Conservation (phyloP, 2,113 vertebrate species). For the Brachionichthys hirsutus region DNA sequence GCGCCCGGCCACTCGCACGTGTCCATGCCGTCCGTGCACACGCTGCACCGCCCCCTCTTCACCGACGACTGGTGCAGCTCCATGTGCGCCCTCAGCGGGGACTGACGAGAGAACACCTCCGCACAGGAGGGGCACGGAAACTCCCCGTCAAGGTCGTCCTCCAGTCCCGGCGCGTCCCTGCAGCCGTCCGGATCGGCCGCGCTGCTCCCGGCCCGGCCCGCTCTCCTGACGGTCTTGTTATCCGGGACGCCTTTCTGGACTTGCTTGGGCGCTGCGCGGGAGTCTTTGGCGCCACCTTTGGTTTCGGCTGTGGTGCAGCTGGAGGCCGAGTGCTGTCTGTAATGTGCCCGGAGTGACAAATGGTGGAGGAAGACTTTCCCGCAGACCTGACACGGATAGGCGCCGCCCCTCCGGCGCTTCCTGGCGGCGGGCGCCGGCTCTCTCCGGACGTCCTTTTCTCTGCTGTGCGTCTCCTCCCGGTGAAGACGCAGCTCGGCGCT, state of each 20-base stretch:
- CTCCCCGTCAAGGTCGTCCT: slow-evolving; percentile 38
- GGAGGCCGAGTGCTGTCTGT: slow-evolving; percentile 34
- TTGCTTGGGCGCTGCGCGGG: slow-evolving; percentile 16
- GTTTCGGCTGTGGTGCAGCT: not conserved
- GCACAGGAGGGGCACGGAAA: slow-evolving; percentile 76
- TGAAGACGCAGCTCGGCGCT: slow-evolving; percentile 67
- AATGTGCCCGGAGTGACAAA: slow-evolving; percentile 66
- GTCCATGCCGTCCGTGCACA: slow-evolving; percentile 67
- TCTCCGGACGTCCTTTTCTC: slow-evolving; percentile 36
- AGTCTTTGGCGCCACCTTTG: slow-evolving; percentile 23
- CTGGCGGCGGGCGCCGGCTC: slow-evolving; percentile 14
- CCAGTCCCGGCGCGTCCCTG: slow-evolving; percentile 26
- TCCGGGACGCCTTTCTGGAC: not conserved
- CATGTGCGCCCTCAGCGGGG: slow-evolving; percentile 60
- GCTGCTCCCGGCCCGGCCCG: slow-evolving; percentile 16
- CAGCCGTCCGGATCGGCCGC: not conserved
- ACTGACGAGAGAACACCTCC: slow-evolving; percentile 65
- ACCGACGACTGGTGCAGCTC: slow-evolving; percentile 66
- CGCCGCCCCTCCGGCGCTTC: slow-evolving; percentile 29
- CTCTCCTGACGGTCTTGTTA: slow-evolving; percentile 6
- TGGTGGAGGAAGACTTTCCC: slow-evolving; percentile 73
- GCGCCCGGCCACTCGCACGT: slow-evolving; percentile 38
- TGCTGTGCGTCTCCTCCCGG: slow-evolving; percentile 71
- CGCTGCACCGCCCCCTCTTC: slow-evolving; percentile 63
- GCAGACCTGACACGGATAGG: slow-evolving; percentile 68